Conservation (phyloP, 2,797 vertebrate species). For the Danio kyathit region DNA sequence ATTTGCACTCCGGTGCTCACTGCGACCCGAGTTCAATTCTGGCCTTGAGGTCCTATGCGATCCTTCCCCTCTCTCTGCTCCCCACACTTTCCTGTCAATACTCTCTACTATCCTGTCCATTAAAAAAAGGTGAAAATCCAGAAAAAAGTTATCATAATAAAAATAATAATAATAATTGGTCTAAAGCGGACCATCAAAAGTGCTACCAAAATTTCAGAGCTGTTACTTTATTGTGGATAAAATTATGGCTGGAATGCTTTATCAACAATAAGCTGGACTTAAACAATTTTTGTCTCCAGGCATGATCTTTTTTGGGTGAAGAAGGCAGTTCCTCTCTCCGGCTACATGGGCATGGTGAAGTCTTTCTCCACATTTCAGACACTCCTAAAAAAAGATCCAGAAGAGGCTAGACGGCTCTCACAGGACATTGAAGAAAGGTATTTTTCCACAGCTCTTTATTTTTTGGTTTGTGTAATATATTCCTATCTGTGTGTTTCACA, state of each 20-base stretch:
- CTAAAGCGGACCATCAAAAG: too few relatives aligned
- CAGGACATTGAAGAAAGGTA: slow-evolving; percentile 71
- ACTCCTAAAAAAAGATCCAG: slow-evolving; percentile 69
- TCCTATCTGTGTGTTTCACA: not conserved
- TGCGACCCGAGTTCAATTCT: too few relatives aligned
- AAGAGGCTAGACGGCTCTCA: slow-evolving; percentile 75
- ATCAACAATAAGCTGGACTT: not conserved
- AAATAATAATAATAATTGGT: too few relatives aligned
- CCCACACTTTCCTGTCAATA: too few relatives aligned
- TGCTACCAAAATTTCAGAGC: not conserved
- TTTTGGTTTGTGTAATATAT: not conserved
- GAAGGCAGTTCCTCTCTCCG: slow-evolving; percentile 72
- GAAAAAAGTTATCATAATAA: too few relatives aligned
- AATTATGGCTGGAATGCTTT: not conserved
- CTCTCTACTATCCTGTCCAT: too few relatives aligned
- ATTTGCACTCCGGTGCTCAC: too few relatives aligned
- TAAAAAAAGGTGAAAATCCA: too few relatives aligned
- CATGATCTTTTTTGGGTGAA: slow-evolving; percentile 72
- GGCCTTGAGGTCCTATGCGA: too few relatives aligned
- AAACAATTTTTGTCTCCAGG: slow-evolving; percentile 64
- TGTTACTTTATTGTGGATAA: not conserved
- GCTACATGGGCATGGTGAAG: slow-evolving; percentile 79
- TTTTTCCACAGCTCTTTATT: not conserved
- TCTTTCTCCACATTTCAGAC: slow-evolving; percentile 80
- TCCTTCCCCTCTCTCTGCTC: too few relatives aligned